Evolutionary conservation across 2,888 invertebrate genomes (phyloP).

Genomic region (Linnaemya tessellans): DNA sequence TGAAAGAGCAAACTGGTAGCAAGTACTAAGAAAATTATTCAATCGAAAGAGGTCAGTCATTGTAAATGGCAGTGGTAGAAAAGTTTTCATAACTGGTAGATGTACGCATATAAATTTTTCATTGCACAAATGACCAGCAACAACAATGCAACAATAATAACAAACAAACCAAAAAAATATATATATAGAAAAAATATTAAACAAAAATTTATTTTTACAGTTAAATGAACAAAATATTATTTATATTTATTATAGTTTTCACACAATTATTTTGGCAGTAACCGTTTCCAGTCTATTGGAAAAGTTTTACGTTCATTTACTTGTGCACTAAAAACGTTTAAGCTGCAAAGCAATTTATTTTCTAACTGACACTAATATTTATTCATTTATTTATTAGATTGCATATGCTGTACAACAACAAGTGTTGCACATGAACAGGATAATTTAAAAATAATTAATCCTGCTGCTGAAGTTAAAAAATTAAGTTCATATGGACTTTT

Average conservation of each 20-base stretch:
- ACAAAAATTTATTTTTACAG: neutral
- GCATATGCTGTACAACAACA: too few species aligned
- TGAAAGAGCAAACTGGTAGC: neutral
- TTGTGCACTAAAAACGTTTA: too few species aligned
- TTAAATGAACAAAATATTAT: neutral
- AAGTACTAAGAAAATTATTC: slow-evolving; percentile 10
- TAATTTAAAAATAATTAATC: too few species aligned
- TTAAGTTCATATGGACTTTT: too few species aligned
- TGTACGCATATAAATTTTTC: slow-evolving; percentile 45
- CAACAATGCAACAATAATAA: neutral
- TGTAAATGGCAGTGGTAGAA: neutral
- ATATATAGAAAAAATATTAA: neutral
- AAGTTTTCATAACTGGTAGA: slow-evolving; percentile 33
- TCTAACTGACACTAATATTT: too few species aligned
- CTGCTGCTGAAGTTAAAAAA: too few species aligned
- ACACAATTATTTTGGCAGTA: too few species aligned
- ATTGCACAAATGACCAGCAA: slow-evolving; percentile 12
- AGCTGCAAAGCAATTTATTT: too few species aligned
- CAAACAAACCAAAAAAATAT: neutral
- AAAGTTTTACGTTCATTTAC: too few species aligned
- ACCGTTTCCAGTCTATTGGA: too few species aligned
- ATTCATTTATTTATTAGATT: too few species aligned
- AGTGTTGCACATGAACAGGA: too few species aligned
- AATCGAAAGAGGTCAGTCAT: slow-evolving; percentile 11
- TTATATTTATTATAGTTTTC: neutral